Conservation (phyloP, 2,113 vertebrate species). For the Oncorhynchus tshawytscha region DNA sequence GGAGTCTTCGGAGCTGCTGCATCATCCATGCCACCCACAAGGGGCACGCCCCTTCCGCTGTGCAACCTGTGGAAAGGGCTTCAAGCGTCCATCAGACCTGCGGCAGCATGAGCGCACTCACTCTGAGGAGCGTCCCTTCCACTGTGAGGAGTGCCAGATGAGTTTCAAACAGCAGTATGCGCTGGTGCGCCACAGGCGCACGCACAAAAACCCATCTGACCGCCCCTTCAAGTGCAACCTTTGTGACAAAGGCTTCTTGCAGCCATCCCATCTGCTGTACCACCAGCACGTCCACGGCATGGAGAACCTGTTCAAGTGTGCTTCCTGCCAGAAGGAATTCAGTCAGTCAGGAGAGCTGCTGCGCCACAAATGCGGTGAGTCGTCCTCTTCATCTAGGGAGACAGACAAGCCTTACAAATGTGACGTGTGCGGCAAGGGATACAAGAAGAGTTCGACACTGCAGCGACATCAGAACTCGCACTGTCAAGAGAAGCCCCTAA, state of each 20-base stretch:
- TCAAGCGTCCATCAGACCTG: constrained; percentile 93
- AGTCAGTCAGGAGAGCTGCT: constrained; percentile 93
- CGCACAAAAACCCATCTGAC: constrained; percentile 83
- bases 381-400: constrained; percentile 64
- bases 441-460: constrained; percentile 92
- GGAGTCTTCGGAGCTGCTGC: constrained; percentile 92
- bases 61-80: constrained; percentile 89
- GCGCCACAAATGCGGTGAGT: constrained; percentile 90
- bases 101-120: constrained; percentile 94
- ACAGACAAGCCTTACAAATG: constrained; percentile 95
- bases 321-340: constrained; percentile 95
- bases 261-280: constrained; percentile 93
- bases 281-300: constrained; percentile 96
- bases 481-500: constrained; percentile 93
- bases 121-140: constrained; percentile 96
- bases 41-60: constrained; percentile 94
- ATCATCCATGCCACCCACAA: constrained; percentile 93
- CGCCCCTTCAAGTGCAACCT: constrained; percentile 89
- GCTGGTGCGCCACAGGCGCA: constrained; percentile 90
- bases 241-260: constrained; percentile 95
- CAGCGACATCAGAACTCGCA: constrained; percentile 94
- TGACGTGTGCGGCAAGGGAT: constrained; percentile 90
- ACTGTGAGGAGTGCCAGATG: constrained; percentile 98
- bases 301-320: constrained; percentile 96
- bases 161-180: constrained; percentile 98